Evolutionary conservation across 92 coral and sea anemone genomes (phyloP).

Genomic region (Palythoa grandis): DNA sequence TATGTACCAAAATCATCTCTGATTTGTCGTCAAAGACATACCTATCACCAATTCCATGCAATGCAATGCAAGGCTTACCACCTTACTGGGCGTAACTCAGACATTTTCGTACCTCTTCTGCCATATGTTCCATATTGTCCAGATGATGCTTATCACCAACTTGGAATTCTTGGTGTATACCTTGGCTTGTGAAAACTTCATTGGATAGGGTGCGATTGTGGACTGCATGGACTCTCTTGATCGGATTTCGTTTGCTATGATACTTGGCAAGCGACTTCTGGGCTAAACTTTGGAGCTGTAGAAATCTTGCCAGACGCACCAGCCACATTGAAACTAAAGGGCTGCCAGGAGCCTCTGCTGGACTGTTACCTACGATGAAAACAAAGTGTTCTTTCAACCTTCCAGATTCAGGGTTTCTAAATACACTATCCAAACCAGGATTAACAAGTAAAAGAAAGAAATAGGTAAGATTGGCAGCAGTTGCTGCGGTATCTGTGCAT

Average conservation of each 20-base stretch:
- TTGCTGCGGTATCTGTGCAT: constrained; percentile 2
- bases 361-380: constrained; percentile 55
- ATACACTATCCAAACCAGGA: constrained; percentile 35
- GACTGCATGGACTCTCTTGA: constrained; percentile 65
- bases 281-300: constrained; percentile 7
- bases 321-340: constrained; percentile 60
- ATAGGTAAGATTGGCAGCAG: neutral
- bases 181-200: constrained; percentile 51
- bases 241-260: constrained; percentile 61
- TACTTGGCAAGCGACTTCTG: constrained; percentile 63
- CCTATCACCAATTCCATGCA: constrained; percentile 35
- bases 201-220: constrained; percentile 53
- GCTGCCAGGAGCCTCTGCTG: constrained; percentile 57
- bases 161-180: constrained; percentile 38
- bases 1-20: neutral
- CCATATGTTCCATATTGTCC: constrained; percentile 61
- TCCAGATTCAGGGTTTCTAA: constrained; percentile 46
- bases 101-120: constrained; percentile 43
- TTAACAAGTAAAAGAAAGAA: constrained; percentile 26
- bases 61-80: constrained; percentile 35
- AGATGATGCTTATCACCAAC: constrained; percentile 51
- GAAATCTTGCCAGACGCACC: constrained; percentile 46
- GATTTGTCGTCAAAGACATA: constrained; percentile 37
- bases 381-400: constrained; percentile 47
- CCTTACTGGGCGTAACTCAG: constrained; percentile 45